Evolutionary conservation across 2,113 vertebrate genomes (phyloP).

Genomic region (Bambusicola thoracicus): DNA sequence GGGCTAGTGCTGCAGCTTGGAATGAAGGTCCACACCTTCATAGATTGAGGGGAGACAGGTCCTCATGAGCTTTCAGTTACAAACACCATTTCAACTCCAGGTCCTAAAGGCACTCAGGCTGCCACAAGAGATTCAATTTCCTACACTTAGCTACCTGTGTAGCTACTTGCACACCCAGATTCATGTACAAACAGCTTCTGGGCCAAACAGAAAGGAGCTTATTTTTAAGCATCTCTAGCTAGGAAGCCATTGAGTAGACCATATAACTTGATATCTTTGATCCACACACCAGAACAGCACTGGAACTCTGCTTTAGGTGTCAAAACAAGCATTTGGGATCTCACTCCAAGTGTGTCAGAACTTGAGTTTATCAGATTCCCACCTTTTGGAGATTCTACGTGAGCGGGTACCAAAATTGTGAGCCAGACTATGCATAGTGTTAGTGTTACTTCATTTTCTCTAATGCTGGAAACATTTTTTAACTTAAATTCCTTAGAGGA

Average conservation of each 20-base stretch:
- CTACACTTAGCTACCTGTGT: fast-evolving
- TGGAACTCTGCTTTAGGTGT: not conserved
- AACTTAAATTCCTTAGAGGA: not conserved
- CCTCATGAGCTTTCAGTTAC: not conserved
- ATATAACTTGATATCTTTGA: not conserved
- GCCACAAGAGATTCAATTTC: not conserved
- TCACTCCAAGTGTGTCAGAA: not conserved
- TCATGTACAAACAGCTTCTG: fast-evolving
- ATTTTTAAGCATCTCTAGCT: not conserved
- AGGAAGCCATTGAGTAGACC: not conserved
- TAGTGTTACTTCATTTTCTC: not conserved
- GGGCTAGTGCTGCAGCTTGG: not conserved
- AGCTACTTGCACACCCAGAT: not conserved
- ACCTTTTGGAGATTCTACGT: not conserved
- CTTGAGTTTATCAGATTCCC: not conserved
- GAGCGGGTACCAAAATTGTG: not conserved
- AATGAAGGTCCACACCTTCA: not conserved
- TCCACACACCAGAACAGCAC: not conserved
- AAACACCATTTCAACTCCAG: not conserved
- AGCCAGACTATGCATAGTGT: not conserved
- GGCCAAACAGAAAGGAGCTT: not conserved
- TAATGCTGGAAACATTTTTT: not conserved
- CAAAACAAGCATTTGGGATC: not conserved
- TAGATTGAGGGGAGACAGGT: not conserved
- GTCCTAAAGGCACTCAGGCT: not conserved